A percentile compares a stretch with the other conserved stretches of the same genome.
These are phyloP conservation scores for Setophaga coronata DNA, from an alignment of 2,113 vertebrate species.

Conservation along the genomic window DNA sequence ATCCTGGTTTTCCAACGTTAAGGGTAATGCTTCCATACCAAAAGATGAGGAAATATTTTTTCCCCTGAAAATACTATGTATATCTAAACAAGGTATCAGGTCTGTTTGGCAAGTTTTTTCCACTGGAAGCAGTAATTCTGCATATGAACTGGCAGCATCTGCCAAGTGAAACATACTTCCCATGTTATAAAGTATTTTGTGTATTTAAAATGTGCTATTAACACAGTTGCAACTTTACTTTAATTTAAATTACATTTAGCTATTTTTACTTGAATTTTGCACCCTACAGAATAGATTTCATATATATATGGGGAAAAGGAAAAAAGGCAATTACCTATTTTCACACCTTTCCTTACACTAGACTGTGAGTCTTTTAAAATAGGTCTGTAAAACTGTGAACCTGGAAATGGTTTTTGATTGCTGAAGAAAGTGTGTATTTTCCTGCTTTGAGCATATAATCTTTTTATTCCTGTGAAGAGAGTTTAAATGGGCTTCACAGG, in stretches of 20 bases:
- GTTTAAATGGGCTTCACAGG: neutral
- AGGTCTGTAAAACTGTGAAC: neutral
- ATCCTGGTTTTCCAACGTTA: neutral
- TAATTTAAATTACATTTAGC: neutral
- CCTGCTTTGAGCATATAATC: neutral
- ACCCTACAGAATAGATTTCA: neutral
- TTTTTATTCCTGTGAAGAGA: neutral
- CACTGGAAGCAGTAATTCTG: neutral
- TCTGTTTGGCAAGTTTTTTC: neutral
- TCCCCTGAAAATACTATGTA: neutral
- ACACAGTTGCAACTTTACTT: neutral
- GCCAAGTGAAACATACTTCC: neutral
- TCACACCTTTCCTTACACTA: neutral
- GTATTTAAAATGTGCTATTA: neutral
- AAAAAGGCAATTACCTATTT: neutral
- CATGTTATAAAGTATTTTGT: neutral
- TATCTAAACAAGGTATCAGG: neutral
- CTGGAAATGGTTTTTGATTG: neutral
- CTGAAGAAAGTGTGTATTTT: neutral
- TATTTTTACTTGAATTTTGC: neutral
- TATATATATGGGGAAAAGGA: neutral
- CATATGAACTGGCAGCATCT: neutral
- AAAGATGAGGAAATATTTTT: neutral
- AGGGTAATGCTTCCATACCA: neutral
- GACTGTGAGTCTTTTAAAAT: neutral